These are phyloP conservation scores for Polypterus bichir DNA, from an alignment of 2,113 vertebrate genomes.

Conservation along the genomic window DNA sequence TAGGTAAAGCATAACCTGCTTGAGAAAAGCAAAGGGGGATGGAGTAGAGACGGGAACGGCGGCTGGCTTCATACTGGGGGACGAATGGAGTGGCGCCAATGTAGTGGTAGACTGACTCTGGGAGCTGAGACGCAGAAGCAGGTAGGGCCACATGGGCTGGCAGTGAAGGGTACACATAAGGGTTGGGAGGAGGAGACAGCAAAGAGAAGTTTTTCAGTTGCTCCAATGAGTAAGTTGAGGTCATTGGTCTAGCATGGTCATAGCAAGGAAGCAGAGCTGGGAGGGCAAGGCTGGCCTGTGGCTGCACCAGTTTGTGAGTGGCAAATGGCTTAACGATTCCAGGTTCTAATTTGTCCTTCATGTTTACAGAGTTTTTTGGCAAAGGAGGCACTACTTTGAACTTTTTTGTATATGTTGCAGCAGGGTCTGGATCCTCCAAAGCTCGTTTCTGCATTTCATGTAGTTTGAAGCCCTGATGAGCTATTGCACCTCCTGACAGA, in stretches of 20 bases:
- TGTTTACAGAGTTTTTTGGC: conserved; percentile 27
- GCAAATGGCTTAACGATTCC: conserved; percentile 30
- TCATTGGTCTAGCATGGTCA: conserved; percentile 31
- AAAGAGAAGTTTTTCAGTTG: conserved; percentile 18
- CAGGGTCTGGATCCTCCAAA: conserved; percentile 15
- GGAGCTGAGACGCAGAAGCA: conserved; percentile 27
- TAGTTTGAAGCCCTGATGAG: conserved; percentile 29
- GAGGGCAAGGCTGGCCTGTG: conserved; percentile 13
- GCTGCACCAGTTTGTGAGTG: conserved; percentile 28
- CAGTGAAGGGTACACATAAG: conserved; percentile 18
- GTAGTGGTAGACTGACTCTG: conserved; percentile 31
- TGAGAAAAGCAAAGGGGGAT: conserved; percentile 35
- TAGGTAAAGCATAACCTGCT: conserved; percentile 31
- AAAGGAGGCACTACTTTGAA: conserved; percentile 16
- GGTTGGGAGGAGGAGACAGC: conserved; percentile 15
- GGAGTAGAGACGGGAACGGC: conserved; percentile 32
- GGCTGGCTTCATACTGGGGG: conserved; percentile 30
- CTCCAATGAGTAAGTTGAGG: conserved; percentile 16
- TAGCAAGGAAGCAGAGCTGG: conserved; percentile 27
- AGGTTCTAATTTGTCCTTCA: conserved; percentile 41
- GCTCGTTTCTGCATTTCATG: conserved; percentile 23
- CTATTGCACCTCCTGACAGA: conserved; percentile 32
- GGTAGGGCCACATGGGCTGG: conserved; percentile 33
- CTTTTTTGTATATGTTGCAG: conserved; percentile 28
- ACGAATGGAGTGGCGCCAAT: conserved; percentile 21